phyloP scores from a whole-genome alignment of 2,113 vertebrate species.

The Daboia siamensis region DNA sequence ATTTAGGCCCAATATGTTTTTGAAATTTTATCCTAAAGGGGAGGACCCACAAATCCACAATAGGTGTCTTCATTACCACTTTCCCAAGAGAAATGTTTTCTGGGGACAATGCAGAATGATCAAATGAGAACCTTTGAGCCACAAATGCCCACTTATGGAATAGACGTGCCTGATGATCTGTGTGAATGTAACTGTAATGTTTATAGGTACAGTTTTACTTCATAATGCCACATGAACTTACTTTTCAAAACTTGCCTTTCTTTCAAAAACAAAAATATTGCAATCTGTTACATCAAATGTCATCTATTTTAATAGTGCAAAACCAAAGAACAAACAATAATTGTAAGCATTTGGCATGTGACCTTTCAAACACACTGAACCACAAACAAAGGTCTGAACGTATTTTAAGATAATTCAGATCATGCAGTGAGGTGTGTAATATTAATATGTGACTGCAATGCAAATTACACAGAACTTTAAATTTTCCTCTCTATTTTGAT shows the following conservation, averaged over 20 bases:
- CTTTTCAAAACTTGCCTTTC: constrained; percentile 9
- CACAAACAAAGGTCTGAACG: constrained; percentile 7
- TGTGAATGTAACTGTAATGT: not conserved
- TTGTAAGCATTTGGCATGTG: not conserved
- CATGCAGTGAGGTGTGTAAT: constrained; percentile 6
- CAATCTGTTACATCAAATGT: constrained; percentile 12
- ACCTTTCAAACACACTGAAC: constrained; percentile 1
- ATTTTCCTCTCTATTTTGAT: not conserved
- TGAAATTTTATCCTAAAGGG: not conserved
- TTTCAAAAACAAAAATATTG: constrained; percentile 9
- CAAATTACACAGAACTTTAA: not conserved
- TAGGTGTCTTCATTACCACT: not conserved
- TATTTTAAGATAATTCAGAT: constrained; percentile 24
- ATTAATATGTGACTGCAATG: constrained; percentile 3
- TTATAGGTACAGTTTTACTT: not conserved
- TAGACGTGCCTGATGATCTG: not conserved
- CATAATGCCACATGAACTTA: not conserved
- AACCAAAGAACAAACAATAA: not conserved
- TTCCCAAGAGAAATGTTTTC: not conserved
- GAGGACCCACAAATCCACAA: not conserved
- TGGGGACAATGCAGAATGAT: not conserved
- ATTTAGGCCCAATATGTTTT: not conserved
- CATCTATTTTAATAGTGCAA: not conserved
- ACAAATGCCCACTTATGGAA: not conserved
- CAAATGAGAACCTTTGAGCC: not conserved